phyloP scores from a whole-genome alignment of 2,797 vertebrate genomes.

The Sitta carolinensis region DNA sequence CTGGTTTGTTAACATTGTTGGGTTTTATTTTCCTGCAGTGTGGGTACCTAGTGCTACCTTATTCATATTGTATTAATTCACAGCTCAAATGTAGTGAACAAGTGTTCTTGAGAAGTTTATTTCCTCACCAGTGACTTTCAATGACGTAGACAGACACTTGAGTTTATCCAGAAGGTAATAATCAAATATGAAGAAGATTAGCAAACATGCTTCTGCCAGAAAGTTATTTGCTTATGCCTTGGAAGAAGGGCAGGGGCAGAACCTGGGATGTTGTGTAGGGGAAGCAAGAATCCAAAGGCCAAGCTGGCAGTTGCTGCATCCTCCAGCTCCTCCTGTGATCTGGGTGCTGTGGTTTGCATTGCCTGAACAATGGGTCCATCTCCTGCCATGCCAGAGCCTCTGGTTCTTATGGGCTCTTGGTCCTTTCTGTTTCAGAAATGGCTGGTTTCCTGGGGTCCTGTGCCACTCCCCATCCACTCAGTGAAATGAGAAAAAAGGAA shows the following conservation, averaged over 20 bases:
- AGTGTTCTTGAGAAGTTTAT: background rate
- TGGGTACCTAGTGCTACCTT: background rate
- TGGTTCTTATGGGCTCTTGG: background rate
- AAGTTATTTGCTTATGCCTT: background rate
- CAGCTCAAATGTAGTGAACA: background rate
- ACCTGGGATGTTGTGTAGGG: fast-evolving
- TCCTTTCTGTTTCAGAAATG: background rate
- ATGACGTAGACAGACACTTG: background rate
- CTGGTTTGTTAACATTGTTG: background rate
- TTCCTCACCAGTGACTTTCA: background rate
- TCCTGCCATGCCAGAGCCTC: background rate
- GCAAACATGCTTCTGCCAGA: background rate
- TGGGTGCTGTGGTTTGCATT: background rate
- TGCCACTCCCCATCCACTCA: background rate
- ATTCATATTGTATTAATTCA: background rate
- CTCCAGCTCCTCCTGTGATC: background rate
- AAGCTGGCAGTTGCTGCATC: background rate
- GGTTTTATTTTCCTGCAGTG: background rate
- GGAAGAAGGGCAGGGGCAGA: background rate
- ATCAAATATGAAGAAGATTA: background rate
- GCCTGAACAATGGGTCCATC: background rate
- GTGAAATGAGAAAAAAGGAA: background rate
- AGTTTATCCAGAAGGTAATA: background rate
- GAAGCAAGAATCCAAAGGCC: background rate
- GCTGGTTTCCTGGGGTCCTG: background rate